These are phyloP conservation scores for Pogonophryne albipinna DNA, from an alignment of 2,797 vertebrate species.

Conservation along the genomic window DNA sequence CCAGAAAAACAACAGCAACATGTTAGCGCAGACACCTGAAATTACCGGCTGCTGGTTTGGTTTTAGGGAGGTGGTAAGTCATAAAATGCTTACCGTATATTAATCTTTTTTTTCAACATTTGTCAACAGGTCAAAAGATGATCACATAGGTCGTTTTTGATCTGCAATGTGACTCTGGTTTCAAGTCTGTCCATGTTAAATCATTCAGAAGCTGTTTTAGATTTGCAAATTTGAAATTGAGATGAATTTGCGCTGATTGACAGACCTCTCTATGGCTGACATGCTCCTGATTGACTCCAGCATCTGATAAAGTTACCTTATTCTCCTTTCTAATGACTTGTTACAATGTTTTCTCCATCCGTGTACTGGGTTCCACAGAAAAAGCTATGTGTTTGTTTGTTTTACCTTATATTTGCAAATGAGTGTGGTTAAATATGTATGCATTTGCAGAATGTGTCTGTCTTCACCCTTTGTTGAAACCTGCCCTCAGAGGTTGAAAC, in stretches of 20 bases:
- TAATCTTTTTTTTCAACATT: not conserved
- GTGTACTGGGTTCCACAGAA: not conserved
- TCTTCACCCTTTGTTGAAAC: constrained; percentile 26
- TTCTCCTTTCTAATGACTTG: constrained; percentile 1
- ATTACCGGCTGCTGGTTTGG: not conserved
- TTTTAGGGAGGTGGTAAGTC: not conserved
- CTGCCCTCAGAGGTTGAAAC: constrained; percentile 31
- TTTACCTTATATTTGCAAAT: constrained; percentile 1
- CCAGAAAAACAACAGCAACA: not conserved
- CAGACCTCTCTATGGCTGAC: not conserved
- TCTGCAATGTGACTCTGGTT: not conserved
- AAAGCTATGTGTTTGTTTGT: constrained; percentile 6
- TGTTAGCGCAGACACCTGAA: not conserved
- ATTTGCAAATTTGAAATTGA: not conserved
- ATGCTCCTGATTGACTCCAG: not conserved
- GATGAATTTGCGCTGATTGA: not conserved
- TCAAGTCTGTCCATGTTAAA: not conserved
- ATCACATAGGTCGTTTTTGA: not conserved
- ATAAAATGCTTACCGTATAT: not conserved
- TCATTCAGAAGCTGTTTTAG: not conserved
- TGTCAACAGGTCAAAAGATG: not conserved
- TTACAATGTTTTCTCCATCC: not conserved
- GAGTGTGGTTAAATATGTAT: constrained; percentile 18
- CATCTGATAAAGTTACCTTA: not conserved
- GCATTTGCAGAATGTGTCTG: not conserved